A percentile compares a stretch with the other conserved stretches of the same genome.
Conservation (phyloP, 1,140 invertebrate genomes). For the Ooceraea biroi region DNA sequence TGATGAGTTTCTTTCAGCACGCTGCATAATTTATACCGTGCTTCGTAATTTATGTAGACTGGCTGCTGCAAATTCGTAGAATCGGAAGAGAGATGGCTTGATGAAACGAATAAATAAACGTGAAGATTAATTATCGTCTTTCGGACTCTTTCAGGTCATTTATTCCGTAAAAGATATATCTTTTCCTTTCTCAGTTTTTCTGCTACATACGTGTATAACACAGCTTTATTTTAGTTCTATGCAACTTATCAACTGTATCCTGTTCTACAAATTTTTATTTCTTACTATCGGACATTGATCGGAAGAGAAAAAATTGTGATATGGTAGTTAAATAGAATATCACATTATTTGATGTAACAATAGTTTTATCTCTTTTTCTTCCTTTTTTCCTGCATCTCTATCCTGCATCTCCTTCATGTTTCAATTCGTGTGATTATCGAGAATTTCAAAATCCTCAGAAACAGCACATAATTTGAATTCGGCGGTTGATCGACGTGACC, state of each 20-base stretch:
- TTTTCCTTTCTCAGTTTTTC: slow-evolving; percentile 11
- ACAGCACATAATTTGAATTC: slow-evolving; percentile 51
- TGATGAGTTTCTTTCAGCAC: slow-evolving; percentile 61
- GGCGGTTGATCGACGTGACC: slow-evolving; percentile 53
- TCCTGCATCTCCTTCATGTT: neutral
- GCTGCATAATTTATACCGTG: slow-evolving; percentile 59
- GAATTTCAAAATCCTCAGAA: slow-evolving; percentile 48
- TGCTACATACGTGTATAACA: neutral
- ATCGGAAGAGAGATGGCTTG: slow-evolving; percentile 55
- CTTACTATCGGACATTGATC: slow-evolving; percentile 24
- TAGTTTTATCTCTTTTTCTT: slow-evolving; percentile 15
- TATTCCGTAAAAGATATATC: slow-evolving; percentile 46
- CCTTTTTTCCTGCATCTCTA: slow-evolving; percentile 1
- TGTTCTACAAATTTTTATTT: neutral
- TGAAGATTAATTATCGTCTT: slow-evolving; percentile 62
- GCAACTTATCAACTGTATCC: neutral
- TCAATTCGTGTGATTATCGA: slow-evolving; percentile 35
- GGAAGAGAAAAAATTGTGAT: neutral
- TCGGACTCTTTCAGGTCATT: slow-evolving; percentile 54
- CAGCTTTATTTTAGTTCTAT: neutral
- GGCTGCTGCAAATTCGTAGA: slow-evolving; percentile 59
- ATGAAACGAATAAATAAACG: slow-evolving; percentile 59
- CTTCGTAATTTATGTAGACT: slow-evolving; percentile 63
- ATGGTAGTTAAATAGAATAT: slow-evolving; percentile 10
- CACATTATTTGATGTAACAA: neutral